Evolutionary conservation across 2,113 vertebrate genomes (phyloP), one percentile per base, ranked within the genome.

Genomic region (Sprattus sprattus): DNA sequence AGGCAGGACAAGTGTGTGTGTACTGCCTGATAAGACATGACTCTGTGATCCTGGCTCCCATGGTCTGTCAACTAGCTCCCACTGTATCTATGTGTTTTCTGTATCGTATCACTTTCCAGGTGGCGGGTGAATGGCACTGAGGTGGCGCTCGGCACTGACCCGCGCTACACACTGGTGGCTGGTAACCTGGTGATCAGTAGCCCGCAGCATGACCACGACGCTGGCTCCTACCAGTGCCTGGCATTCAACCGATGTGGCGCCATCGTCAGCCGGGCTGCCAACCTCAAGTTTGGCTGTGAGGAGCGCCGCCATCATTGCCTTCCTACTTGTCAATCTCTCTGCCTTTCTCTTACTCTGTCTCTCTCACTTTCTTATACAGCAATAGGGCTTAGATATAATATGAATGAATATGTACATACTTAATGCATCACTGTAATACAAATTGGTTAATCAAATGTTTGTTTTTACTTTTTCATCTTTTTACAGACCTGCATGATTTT

Each of bases 281-380:
- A 96, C 60, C 94, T 99, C 16, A 97, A 96, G 88, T 99, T 99
- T 44, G 98, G 98, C 93, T 99, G 98, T 99, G 94, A 99, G 97
- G 86, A 50, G 49, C 81, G 1, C 28, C 28, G n/a, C n/a, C n/a
- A n/a, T n/a, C n/a, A n/a, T n/a, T n/a, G n/a, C n/a, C n/a, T n/a
- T n/a, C n/a, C n/a, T n/a, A n/a, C n/a, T n/a, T n/a, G n/a, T n/a
- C n/a, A n/a, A n/a, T n/a, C n/a, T n/a, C n/a, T n/a, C n/a, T n/a
- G n/a, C n/a, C n/a, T n/a, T n/a, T n/a, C n/a, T n/a, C n/a, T n/a
- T n/a, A n/a, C n/a, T n/a, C n/a, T n/a, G n/a, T n/a, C n/a, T 39
- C 32, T 44, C 32, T 44, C 32, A 44, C 71, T 78, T 1, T 39
- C 25, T 11, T 15, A 13, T 28, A 28, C 54, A 60, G 54, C 22